A percentile compares a stretch with the other conserved stretches of the same genome.
Evolutionary conservation across 1,140 invertebrate genomes (phyloP).

Genomic region (Scaptodrosophila lebanonensis): DNA sequence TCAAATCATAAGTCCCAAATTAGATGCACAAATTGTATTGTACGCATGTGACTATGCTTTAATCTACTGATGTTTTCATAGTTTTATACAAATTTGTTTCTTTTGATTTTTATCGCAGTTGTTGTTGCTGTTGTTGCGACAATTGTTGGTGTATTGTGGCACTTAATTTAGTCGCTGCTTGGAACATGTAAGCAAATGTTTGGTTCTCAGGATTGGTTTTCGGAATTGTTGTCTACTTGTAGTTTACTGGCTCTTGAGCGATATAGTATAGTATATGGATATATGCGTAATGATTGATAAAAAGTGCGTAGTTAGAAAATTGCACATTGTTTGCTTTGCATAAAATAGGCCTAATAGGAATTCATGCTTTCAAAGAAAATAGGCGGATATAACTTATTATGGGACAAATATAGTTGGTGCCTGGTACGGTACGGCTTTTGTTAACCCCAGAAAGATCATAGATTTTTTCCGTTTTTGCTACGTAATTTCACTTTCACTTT

Average conservation of each 20-base stretch:
- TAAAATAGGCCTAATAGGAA: too few relatives aligned
- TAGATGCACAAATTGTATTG: too few relatives aligned
- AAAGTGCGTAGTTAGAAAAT: conserved; percentile 41
- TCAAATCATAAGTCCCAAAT: too few relatives aligned
- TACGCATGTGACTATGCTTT: too few relatives aligned
- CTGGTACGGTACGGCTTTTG: conserved; percentile 29
- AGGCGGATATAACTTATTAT: conserved; percentile 59
- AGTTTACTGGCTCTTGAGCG: too few relatives aligned
- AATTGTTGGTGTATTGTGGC: too few relatives aligned
- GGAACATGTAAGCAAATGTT: too few relatives aligned
- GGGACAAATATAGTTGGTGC: conserved; percentile 34
- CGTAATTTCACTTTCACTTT: conserved; percentile 1
- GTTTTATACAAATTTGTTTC: conserved; percentile 14
- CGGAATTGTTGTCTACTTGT: too few relatives aligned
- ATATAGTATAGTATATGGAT: too few relatives aligned
- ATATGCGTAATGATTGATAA: conserved; percentile 22
- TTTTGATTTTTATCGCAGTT: conserved; percentile 18
- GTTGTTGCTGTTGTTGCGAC: conserved; percentile 21
- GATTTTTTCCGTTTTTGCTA: conserved; percentile 10
- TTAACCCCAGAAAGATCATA: conserved; percentile 44
- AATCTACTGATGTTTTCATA: conserved; percentile 3
- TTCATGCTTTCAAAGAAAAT: conserved; percentile 24
- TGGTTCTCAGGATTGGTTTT: too few relatives aligned
- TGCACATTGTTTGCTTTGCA: too few relatives aligned
- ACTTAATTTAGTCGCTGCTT: conserved; percentile 12